phyloP scores from a whole-genome alignment of 2,888 invertebrate genomes.

The Pomacea canaliculata region DNA sequence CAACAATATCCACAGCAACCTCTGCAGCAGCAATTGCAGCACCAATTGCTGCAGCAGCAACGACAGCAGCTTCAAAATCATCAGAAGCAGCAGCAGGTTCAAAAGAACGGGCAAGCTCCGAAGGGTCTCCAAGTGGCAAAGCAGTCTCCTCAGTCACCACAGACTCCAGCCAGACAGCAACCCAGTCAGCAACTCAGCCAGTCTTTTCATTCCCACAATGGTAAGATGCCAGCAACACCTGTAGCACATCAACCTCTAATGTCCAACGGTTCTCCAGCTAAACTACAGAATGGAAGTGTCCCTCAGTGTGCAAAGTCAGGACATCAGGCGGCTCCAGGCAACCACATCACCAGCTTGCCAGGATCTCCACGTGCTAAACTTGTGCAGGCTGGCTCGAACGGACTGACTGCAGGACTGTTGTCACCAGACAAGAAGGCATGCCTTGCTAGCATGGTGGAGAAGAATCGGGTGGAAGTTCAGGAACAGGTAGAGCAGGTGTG shows the following conservation, averaged over 20 bases:
- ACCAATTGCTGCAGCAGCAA: conserved; percentile 21
- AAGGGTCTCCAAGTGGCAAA: not conserved
- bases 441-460: conserved; percentile 5
- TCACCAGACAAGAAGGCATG: conserved; percentile 8
- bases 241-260: conserved; percentile 22
- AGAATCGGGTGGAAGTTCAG: conserved; percentile 25
- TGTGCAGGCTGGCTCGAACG: conserved; percentile 10
- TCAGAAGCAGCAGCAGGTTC: conserved; percentile 6
- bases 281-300: conserved; percentile 8
- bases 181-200: conserved; percentile 18
- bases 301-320: not conserved
- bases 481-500: conserved; percentile 21
- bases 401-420: not conserved
- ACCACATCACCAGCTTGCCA: not conserved
- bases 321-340: not conserved
- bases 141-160: conserved; percentile 5
- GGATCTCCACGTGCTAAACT: not conserved
- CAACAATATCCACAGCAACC: conserved; percentile 9
- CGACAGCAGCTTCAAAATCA: conserved; percentile 28
- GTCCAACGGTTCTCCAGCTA: conserved; percentile 10
- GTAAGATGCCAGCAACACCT: not conserved
- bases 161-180: not conserved
- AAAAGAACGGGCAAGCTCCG: not conserved
- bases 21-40: conserved; percentile 21
- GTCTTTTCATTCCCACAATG: not conserved